Percentiles rank a stretch among this genome's conserved stretches.
Conservation (phyloP, 2,797 vertebrate genomes). For the Pangasius sanitwongsei region DNA sequence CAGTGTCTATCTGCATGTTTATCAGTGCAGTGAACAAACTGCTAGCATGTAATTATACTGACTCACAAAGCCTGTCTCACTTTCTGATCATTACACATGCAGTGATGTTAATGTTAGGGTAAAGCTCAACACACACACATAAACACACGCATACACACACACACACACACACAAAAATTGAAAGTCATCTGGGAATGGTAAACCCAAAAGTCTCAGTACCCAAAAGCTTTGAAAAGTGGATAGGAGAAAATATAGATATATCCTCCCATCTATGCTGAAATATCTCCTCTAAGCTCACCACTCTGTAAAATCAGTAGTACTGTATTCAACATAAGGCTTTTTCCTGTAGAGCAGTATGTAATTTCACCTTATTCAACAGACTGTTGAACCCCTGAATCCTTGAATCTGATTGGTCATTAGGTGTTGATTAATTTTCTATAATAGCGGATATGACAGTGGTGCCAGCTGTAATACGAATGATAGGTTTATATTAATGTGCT, state of each 20-base stretch:
- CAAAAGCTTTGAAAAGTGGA: slow-evolving; percentile 7
- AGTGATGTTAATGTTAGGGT: slow-evolving; percentile 46
- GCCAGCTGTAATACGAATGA: neutral
- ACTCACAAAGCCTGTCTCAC: slow-evolving; percentile 22
- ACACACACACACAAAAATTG: neutral
- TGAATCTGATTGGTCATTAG: neutral
- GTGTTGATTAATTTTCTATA: neutral
- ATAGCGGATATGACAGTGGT: neutral
- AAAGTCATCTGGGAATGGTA: slow-evolving; percentile 22
- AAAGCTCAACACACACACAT: slow-evolving; percentile 16
- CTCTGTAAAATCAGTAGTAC: neutral
- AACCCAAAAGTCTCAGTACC: slow-evolving; percentile 17
- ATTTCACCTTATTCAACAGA: neutral
- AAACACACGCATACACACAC: neutral
- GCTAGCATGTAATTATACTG: slow-evolving; percentile 36
- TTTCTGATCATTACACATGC: slow-evolving; percentile 42
- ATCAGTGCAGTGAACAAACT: slow-evolving; percentile 21
- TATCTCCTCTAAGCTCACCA: neutral
- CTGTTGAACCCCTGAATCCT: neutral
- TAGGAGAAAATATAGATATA: slow-evolving; percentile 12
- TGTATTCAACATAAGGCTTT: neutral
- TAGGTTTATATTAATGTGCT: neutral
- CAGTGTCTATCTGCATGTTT: slow-evolving; percentile 12
- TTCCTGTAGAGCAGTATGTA: neutral
- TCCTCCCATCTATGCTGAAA: slow-evolving; percentile 14